A percentile compares a stretch with the other conserved stretches of the same genome.
These are phyloP conservation scores for Lepilemur septentrionalis DNA, from an alignment of 2,797 vertebrate genomes.

Conservation along the genomic window DNA sequence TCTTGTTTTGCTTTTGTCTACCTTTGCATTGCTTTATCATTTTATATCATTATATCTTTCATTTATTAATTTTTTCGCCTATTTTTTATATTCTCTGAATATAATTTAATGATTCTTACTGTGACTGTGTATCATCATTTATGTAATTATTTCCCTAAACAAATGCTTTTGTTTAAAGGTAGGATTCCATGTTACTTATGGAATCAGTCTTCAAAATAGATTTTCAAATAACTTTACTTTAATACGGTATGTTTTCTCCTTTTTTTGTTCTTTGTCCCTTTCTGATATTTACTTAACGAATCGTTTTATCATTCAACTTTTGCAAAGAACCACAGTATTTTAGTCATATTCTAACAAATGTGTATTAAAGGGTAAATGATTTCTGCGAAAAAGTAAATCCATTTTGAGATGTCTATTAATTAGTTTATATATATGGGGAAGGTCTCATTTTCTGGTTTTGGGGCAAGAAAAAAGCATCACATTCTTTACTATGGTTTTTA, in stretches of 20 bases:
- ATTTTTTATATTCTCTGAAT: not conserved
- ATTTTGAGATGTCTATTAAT: not conserved
- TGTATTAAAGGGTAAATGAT: not conserved
- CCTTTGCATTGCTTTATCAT: not conserved
- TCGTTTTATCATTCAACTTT: not conserved
- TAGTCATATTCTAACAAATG: not conserved
- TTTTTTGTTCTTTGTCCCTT: not conserved
- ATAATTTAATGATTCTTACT: not conserved
- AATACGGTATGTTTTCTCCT: not conserved
- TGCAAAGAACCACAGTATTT: not conserved
- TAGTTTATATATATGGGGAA: not conserved
- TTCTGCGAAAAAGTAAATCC: slow-evolving; percentile 1
- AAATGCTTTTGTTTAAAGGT: slow-evolving; percentile 18
- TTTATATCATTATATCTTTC: not conserved
- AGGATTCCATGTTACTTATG: not conserved
- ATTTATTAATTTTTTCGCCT: not conserved
- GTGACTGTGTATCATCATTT: not conserved
- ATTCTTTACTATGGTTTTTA: not conserved
- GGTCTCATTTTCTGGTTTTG: slow-evolving; percentile 19
- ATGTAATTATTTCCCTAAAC: not conserved
- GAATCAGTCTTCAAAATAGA: slow-evolving; percentile 1
- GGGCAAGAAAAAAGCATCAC: not conserved
- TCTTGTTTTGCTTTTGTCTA: slow-evolving; percentile 52
- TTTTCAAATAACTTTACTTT: not conserved
- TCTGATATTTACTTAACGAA: not conserved